phyloP scores from a whole-genome alignment of 2,888 invertebrate species.

The Synanthedon andrenaeformis region DNA sequence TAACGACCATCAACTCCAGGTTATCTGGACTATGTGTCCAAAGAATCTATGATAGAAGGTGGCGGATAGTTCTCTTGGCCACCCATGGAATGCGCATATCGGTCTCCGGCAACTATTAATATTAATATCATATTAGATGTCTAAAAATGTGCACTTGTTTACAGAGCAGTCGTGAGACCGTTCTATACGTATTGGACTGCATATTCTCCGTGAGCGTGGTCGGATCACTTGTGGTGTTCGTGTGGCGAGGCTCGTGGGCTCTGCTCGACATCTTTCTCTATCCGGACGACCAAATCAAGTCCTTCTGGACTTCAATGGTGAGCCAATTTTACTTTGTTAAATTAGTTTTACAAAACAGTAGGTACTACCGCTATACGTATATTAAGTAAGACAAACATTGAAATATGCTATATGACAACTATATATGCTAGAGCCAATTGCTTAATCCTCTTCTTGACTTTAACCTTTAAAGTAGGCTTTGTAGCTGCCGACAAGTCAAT shows the following conservation, averaged over 20 bases:
- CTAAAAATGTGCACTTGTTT: slow-evolving; percentile 23
- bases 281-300: slow-evolving; percentile 75
- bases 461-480: no score
- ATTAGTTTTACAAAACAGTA: neutral
- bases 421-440: no score
- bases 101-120: no score
- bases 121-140: no score
- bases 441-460: no score
- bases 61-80: no score
- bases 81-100: no score
- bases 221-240: slow-evolving; percentile 87
- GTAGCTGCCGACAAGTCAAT: no score
- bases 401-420: neutral
- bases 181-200: slow-evolving; percentile 84
- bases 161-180: slow-evolving; percentile 78
- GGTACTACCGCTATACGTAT: no score
- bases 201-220: slow-evolving; percentile 87
- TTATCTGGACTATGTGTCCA: no score
- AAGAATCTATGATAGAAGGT: no score
- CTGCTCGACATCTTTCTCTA: slow-evolving; percentile 84
- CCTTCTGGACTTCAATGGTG: slow-evolving; percentile 85
- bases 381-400: neutral
- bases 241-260: slow-evolving; percentile 90
- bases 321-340: slow-evolving; percentile 37
- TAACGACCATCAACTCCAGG: no score